A percentile compares a stretch with the other conserved stretches of the same genome.
phyloP scores from a whole-genome alignment of 1,140 invertebrate species.

The Coptotermes formosanus region DNA sequence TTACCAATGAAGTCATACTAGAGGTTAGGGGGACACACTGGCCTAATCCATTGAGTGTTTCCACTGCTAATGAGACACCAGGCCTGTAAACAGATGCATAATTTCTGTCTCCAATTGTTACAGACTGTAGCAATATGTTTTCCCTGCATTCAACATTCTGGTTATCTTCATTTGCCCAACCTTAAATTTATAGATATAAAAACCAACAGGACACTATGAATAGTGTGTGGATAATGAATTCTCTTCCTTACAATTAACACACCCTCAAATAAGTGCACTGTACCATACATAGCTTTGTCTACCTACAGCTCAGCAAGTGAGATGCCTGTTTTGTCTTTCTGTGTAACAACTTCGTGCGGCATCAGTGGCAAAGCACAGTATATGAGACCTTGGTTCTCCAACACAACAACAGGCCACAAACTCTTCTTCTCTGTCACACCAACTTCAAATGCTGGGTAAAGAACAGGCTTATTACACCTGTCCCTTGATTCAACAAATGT shows the following conservation, averaged over 20 bases:
- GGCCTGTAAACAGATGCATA: not conserved
- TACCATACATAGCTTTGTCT: not conserved
- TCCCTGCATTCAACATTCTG: too few species aligned
- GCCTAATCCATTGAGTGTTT: not conserved
- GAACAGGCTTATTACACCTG: not conserved
- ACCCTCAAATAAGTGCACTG: too few species aligned
- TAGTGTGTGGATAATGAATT: too few species aligned
- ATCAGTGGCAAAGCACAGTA: not conserved
- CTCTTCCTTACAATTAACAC: too few species aligned
- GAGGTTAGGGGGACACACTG: not conserved
- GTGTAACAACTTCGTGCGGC: not conserved
- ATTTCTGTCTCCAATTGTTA: too few species aligned
- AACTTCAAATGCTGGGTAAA: not conserved
- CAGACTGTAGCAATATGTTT: too few species aligned
- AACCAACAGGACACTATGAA: too few species aligned
- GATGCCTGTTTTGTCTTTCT: not conserved
- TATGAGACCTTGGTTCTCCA: not conserved
- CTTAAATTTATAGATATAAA: too few species aligned
- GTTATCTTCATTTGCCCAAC: too few species aligned
- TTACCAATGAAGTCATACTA: slow-evolving; percentile 11
- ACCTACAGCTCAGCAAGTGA: not conserved
- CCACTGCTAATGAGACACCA: not conserved
- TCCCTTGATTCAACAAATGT: slow-evolving; percentile 9
- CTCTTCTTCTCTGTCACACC: not conserved
- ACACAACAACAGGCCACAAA: not conserved